Evolutionary conservation across 2,888 invertebrate genomes (phyloP).

Genomic region (Trachelus iudaicus): DNA sequence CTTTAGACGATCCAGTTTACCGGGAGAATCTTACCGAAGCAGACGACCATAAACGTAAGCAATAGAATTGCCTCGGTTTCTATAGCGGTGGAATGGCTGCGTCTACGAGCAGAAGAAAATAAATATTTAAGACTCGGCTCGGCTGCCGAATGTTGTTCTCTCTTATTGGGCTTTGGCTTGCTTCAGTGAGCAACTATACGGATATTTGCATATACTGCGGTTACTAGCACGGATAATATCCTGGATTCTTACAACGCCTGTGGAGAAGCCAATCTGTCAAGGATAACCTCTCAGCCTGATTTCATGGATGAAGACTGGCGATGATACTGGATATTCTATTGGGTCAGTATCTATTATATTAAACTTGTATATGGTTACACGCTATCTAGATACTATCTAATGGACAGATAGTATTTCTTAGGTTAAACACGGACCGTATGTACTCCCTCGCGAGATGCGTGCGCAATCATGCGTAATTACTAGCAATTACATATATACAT

Average conservation of each 20-base stretch:
- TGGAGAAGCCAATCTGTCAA: neutral
- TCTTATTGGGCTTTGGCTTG: conserved; percentile 18
- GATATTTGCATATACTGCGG: conserved; percentile 39
- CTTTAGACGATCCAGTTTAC: neutral
- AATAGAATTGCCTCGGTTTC: neutral
- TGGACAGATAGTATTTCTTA: neutral
- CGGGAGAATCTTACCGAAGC: neutral
- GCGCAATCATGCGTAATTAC: neutral
- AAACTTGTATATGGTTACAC: neutral
- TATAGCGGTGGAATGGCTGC: neutral
- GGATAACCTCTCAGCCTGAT: neutral
- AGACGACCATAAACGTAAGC: neutral
- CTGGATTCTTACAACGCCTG: neutral
- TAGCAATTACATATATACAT: neutral
- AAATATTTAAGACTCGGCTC: neutral
- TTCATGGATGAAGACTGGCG: neutral
- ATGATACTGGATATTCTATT: neutral
- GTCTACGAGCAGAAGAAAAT: neutral
- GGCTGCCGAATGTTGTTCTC: neutral
- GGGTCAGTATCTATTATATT: neutral
- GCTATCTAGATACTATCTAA: neutral
- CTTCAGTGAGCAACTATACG: conserved; percentile 36
- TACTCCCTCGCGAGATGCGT: neutral
- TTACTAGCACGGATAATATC: neutral
- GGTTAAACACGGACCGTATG: neutral